Evolutionary conservation across 2,113 vertebrate genomes (phyloP), one percentile per base, ranked within the genome.

Genomic region (Leucopsar rothschildi): DNA sequence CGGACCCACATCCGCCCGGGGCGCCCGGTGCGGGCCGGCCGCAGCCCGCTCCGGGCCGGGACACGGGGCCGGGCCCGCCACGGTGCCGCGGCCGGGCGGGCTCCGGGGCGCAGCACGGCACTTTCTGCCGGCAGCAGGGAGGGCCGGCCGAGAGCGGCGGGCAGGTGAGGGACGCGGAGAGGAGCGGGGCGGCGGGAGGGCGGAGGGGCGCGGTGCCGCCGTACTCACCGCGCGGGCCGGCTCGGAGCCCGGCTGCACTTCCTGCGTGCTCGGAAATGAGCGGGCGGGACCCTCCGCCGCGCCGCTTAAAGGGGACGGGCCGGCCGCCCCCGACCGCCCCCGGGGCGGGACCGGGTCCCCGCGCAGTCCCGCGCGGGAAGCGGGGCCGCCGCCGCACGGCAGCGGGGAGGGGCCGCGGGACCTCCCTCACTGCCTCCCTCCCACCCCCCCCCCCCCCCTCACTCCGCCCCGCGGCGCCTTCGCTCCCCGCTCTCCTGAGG

Each of bases 271-370:
- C 66, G 66, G 66, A 69, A 69, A 69, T 69, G 66, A 69, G 66
- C 66, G n/a, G 66, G 66, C 47, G 66, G 47, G 47, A 37, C 66
- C 47, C 66, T 50, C 47, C 66, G 66, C 66, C 66, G 47, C 66
- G 47, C 47, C 66, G 47, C 94, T 95, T 93, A 93, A 94, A 88
- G 91, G 73, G 78, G 80, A n/a, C 56, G 93, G 76, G 8, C 61
- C 55, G 37, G 42, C 37, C 68, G 28, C 69, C 68, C 35, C 52
- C 42, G 22, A 60, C 90, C 73, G 57, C 76, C 75, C 35, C 64
- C 24, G 44, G 89, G 81, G 93, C 71, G 89, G 93, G 45, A 28
- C 56, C 22, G 53, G 28, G 52, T 49, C 22, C 53, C 64, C 64
- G 23, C 53, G 23, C 53, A n/a, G 28, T 40, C 11, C 64, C 23